Evolutionary conservation across 1,140 invertebrate species (phyloP).

Genomic region (Euura lappo): DNA sequence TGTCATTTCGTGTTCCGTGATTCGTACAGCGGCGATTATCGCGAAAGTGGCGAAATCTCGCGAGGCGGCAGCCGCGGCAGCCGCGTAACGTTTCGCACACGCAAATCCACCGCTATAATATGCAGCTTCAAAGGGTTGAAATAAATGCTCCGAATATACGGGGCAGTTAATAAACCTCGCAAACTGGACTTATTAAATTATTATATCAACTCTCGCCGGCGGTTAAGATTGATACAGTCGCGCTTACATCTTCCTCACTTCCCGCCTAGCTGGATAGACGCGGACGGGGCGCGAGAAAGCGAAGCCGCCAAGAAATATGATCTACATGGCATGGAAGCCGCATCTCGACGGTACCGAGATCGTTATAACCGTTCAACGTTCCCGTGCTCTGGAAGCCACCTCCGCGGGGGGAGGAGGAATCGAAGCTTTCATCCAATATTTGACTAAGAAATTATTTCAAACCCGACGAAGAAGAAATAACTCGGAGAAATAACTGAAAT

Average conservation of each 20-base stretch:
- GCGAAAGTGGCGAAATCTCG: no score
- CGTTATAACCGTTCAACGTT: slow-evolving; percentile 26
- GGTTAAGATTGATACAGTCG: slow-evolving; percentile 45
- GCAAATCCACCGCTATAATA: no score
- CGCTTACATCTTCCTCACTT: not conserved
- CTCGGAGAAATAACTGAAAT: no score
- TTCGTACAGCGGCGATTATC: not conserved
- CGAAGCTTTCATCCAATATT: no score
- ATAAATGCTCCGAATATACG: not conserved
- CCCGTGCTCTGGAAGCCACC: no score
- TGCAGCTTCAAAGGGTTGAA: not conserved
- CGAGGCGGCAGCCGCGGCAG: no score
- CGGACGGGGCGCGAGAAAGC: slow-evolving; percentile 26
- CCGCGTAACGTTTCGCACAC: no score
- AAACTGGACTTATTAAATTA: slow-evolving; percentile 49
- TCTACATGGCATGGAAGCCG: slow-evolving; percentile 33
- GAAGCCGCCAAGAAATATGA: slow-evolving; percentile 44
- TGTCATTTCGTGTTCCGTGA: not conserved
- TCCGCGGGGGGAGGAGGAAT: no score
- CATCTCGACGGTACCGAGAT: slow-evolving; percentile 36
- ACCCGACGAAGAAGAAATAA: no score
- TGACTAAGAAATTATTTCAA: no score
- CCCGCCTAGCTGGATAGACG: not conserved
- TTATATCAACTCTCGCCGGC: not conserved
- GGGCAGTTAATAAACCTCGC: slow-evolving; percentile 46